These are phyloP conservation scores for Cactoblastis cactorum DNA, from an alignment of 2,888 invertebrate species.

Conservation along the genomic window DNA sequence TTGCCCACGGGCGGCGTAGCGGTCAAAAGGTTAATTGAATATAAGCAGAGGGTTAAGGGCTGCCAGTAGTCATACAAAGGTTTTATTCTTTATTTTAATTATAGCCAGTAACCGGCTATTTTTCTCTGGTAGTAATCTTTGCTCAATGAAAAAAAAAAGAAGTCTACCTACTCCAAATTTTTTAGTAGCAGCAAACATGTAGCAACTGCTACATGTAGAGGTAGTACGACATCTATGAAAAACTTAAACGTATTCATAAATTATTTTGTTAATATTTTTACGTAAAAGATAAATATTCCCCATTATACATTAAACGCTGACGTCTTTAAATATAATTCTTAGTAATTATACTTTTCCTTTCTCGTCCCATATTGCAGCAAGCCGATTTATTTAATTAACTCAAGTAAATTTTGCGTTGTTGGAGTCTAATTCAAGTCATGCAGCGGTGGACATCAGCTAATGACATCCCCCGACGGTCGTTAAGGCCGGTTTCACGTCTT, in stretches of 20 bases:
- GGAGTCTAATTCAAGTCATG: conserved; percentile 55
- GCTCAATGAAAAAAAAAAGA: no score
- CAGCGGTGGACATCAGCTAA: conserved; percentile 63
- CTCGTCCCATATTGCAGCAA: neutral
- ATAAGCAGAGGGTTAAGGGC: neutral
- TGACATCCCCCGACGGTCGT: conserved; percentile 66
- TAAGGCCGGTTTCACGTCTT: conserved; percentile 57
- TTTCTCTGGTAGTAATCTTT: no score
- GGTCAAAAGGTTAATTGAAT: neutral
- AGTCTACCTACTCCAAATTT: no score
- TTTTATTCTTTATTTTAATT: neutral
- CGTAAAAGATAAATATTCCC: no score
- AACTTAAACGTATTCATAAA: no score
- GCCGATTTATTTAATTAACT: conserved; percentile 1
- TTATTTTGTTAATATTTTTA: no score
- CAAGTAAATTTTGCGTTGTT: conserved; percentile 17
- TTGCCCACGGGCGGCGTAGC: conserved; percentile 4
- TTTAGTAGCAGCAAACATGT: no score
- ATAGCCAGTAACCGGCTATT: no score
- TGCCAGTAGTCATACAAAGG: neutral
- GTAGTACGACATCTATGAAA: no score
- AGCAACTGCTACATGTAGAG: no score
- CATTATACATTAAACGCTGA: no score
- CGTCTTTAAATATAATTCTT: neutral
- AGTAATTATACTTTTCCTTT: neutral